phyloP scores from a whole-genome alignment of 2,888 invertebrate species.

The Digitonthophagus gazella region DNA sequence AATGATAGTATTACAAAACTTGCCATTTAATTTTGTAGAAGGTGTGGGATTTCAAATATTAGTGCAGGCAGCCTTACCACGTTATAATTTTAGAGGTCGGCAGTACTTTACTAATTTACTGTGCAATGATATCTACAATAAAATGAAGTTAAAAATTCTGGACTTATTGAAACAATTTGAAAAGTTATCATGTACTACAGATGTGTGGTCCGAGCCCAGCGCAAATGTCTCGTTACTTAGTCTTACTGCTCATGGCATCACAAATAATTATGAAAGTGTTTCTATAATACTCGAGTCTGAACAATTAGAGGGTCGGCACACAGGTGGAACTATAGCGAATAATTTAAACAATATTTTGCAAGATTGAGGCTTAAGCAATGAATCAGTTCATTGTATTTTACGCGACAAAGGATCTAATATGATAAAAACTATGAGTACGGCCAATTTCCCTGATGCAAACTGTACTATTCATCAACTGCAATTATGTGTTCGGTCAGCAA shows the following conservation, averaged over 20 bases:
- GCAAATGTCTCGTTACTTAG: neutral
- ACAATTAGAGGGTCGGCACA: neutral
- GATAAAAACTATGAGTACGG: neutral
- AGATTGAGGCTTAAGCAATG: neutral
- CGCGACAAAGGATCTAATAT: neutral
- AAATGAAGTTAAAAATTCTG: neutral
- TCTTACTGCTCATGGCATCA: conserved; percentile 2
- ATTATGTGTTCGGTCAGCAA: neutral
- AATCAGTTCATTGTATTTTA: neutral
- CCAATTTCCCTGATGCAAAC: neutral
- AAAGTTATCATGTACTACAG: neutral
- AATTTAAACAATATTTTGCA: neutral
- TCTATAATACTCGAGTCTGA: neutral
- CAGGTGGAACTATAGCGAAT: neutral
- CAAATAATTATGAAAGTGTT: neutral
- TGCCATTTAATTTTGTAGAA: conserved; percentile 1
- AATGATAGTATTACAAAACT: neutral
- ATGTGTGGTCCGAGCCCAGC: conserved; percentile 1
- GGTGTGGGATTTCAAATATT: neutral
- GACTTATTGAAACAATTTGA: neutral
- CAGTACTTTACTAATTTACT: neutral
- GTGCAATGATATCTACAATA: neutral
- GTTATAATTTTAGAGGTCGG: neutral
- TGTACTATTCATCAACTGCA: neutral
- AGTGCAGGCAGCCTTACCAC: neutral